Evolutionary conservation across 2,113 vertebrate species (phyloP), one percentile per base, ranked within the genome.

Genomic region (Capreolus pygargus): DNA sequence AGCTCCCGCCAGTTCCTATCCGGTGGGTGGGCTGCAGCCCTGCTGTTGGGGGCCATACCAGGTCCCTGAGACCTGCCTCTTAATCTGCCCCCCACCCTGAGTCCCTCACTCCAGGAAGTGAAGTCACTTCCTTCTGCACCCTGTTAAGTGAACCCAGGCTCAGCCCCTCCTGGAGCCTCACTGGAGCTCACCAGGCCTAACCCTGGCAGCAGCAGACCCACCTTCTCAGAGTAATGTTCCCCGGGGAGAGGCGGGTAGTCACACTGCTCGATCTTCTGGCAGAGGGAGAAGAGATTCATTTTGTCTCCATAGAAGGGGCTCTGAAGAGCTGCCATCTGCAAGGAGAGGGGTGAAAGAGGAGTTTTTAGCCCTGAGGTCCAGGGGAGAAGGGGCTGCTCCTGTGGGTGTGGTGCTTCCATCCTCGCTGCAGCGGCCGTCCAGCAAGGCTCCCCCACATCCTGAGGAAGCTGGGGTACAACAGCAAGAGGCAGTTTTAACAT

Each of bases 251-350:
- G 99, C 0, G 99, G 99, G 95, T 99, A 99, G 97, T 99, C 99
- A 76, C 99, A 99, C 91, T 99, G 99, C 97, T 99, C 99, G n/a
- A 99, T 99, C 98, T 99, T 99, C 96, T 99, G 99, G 98, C 99
- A 99, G 90, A 99, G 99, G 95, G 99, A 99, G 97, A 99, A 99
- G 95, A 99, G 99, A 95, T 99, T 99, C 99, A 99, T 99, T 97
- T 99, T 99, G 97, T 99, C 99, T 55, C 99, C 99, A 1, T 99
- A 99, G 98, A 99, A 99, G 55, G 99, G 99, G 96, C 99, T 99
- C 98, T 99, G 99, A 85, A 99, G 99, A 97, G 99, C 99, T 47
- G 99, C 99, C 99, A 99, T 99, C 99, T 99, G 98, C 47, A 97
- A 88, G 94, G 76, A 27, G 23, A 82, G 11, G 45, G 14, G 52